Evolutionary conservation across 2,113 vertebrate genomes (phyloP).

Genomic region (Gnathonemus echidnorhynchus): DNA sequence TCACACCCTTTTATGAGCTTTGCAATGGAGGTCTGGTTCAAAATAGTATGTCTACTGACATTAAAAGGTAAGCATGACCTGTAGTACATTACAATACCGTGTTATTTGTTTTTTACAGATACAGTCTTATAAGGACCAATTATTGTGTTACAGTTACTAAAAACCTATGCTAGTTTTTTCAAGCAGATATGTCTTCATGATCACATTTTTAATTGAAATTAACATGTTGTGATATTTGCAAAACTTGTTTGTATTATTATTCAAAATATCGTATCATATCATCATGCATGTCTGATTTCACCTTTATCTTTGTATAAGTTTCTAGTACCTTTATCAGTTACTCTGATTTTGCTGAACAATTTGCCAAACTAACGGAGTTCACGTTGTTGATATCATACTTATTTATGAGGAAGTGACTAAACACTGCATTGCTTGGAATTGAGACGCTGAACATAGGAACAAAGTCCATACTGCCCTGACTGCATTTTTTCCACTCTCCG

Average conservation of each 20-base stretch:
- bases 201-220: neutral
- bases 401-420: neutral
- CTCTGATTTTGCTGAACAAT: neutral
- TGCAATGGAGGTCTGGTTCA: constrained; percentile 35
- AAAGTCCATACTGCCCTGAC: neutral
- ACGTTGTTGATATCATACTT: neutral
- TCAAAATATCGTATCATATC: neutral
- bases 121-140: neutral
- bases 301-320: neutral
- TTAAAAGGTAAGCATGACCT: constrained; percentile 41
- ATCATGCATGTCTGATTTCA: neutral
- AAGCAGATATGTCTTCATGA: neutral
- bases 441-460: neutral
- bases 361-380: neutral
- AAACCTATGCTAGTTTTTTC: neutral
- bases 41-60: constrained; percentile 13
- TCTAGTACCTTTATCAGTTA: neutral
- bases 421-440: neutral
- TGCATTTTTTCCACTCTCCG: neutral
- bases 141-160: neutral
- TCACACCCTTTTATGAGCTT: neutral
- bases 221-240: neutral
- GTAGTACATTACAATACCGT: neutral
- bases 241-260: neutral
- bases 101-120: neutral